Evolutionary conservation across 2,113 vertebrate species (phyloP).

Genomic region (Geococcyx californianus): DNA sequence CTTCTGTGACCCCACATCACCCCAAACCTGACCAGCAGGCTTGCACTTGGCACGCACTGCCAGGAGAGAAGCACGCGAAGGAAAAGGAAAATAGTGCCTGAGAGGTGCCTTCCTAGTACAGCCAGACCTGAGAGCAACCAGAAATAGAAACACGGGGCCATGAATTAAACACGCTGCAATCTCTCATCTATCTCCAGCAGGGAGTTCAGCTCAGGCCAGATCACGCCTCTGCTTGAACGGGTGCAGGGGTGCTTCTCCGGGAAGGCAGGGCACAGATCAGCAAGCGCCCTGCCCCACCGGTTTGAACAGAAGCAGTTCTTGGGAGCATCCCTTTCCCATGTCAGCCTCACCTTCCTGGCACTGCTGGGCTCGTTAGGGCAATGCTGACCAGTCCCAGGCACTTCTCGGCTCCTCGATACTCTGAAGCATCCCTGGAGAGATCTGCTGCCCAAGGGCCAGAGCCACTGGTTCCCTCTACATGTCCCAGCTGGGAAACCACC

Average conservation of each 20-base stretch:
- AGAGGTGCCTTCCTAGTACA: neutral
- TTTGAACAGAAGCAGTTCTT: neutral
- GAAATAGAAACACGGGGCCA: constrained; percentile 19
- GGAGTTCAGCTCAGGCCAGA: constrained; percentile 39
- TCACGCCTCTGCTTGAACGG: neutral
- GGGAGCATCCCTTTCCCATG: accelerated
- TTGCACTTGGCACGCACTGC: neutral
- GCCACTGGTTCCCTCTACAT: neutral
- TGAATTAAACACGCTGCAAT: constrained; percentile 55
- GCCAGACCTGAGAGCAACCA: neutral
- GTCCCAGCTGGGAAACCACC: neutral
- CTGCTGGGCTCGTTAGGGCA: neutral
- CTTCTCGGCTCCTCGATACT: neutral
- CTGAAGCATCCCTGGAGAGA: neutral
- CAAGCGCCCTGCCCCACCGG: neutral
- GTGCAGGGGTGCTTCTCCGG: neutral
- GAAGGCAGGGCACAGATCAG: neutral
- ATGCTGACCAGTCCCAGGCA: neutral
- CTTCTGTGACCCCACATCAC: neutral
- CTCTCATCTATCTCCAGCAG: neutral
- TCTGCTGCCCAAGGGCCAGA: neutral
- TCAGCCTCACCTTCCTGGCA: neutral
- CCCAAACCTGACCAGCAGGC: neutral
- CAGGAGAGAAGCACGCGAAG: neutral
- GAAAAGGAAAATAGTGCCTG: neutral